Conservation (phyloP, 2,797 vertebrate species). For the Pseudomugil tenellus region DNA sequence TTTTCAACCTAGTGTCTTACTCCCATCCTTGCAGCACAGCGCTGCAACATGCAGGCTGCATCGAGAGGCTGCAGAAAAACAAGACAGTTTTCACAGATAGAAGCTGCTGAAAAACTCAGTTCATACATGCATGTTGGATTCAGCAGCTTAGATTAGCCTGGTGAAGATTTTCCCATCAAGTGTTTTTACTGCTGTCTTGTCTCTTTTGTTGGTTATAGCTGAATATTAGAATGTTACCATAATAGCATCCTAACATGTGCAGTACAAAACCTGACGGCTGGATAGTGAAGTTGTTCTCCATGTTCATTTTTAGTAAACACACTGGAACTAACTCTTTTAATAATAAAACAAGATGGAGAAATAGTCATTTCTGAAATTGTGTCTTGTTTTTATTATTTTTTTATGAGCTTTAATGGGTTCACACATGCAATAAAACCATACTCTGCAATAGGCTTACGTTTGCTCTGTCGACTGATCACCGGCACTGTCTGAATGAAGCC, state of each 20-base stretch:
- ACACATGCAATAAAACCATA: conserved; percentile 15
- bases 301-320: conserved; percentile 74
- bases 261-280: conserved; percentile 70
- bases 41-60: conserved; percentile 31
- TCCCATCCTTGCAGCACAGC: conserved; percentile 22
- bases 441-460: conserved; percentile 18
- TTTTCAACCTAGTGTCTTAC: neutral
- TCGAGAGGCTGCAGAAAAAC: neutral
- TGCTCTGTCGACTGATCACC: conserved; percentile 4
- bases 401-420: conserved; percentile 12
- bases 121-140: conserved; percentile 28
- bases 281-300: conserved; percentile 70
- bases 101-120: conserved; percentile 26
- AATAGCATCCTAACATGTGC: conserved; percentile 65
- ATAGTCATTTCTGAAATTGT: conserved; percentile 15
- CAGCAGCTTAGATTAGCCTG: conserved; percentile 34
- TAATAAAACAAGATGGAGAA: conserved; percentile 62
- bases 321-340: conserved; percentile 79
- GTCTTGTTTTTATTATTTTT: neutral
- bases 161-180: conserved; percentile 47
- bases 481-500: conserved; percentile 50
- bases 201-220: conserved; percentile 56
- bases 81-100: conserved; percentile 2
- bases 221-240: conserved; percentile 60
- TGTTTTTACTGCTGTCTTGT: conserved; percentile 50